Base-by-base conservation (phyloP, 2,888 invertebrate species). In the Asteroscopus sphinx region DNA sequence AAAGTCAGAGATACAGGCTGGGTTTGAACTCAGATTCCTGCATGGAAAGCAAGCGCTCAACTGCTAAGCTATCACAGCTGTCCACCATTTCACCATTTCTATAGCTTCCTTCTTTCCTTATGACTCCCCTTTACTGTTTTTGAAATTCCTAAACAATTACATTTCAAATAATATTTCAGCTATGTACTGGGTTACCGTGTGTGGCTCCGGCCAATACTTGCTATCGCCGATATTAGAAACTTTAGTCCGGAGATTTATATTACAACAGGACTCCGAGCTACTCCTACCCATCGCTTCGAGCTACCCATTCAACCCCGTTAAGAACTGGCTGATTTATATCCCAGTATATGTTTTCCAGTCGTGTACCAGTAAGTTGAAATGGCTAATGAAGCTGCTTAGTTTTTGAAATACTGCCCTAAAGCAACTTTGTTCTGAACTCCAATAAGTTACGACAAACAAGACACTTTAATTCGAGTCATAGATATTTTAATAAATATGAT, bases 161-260 rank as follows among this genome's bases (percentile, higher is more conserved):
- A 9, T 15, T 40, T 51, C 21, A 21, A 21, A 21, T 6, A 21
- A 21, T 21, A 21, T 62, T 76, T 33, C 75, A 83, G 83, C 56
- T 1, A 51, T 26, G 16, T 73, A 68, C 59, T 76, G 65, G 72
- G n/a, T 70, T 1, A 11, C 62, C 11, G 35, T 66, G 3, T 2
- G 53, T 1, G 77, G 76, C 6, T 9, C 73, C 1, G 6, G 16
- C 9, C 76, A 72, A 51, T 81, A 78, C 42, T 25, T 80, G 3
- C n/a, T 72, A 1, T 51, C 68, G n/a, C 78, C 83, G 4, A 35
- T 83, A 42, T 13, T 77, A 8, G 76, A 77, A 57, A 80, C 76
- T 11, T 28, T 80, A 15, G 63, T 77, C 16, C 56, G 76, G 16
- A 75, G 51, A 54, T 72, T 75, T 48, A 28, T 85, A 11, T 32